Conservation (phyloP, 2,113 vertebrate species). For the Lanius collurio region DNA sequence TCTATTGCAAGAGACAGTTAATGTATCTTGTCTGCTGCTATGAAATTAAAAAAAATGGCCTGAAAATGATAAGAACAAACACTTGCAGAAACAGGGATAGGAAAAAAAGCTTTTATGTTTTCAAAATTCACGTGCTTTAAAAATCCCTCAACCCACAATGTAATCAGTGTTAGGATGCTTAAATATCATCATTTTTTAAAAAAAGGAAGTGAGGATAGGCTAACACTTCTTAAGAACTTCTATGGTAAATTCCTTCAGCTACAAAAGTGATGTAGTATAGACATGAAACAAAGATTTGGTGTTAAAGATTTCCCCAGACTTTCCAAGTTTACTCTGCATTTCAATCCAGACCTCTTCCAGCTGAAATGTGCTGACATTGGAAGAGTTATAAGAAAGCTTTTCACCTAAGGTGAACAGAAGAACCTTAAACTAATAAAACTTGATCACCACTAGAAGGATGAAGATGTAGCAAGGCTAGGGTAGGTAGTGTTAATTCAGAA, state of each 20-base stretch:
- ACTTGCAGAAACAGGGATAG: background rate
- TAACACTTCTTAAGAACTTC: background rate
- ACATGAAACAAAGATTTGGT: background rate
- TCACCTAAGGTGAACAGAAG: background rate
- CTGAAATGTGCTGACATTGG: background rate
- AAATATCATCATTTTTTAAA: background rate
- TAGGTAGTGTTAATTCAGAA: background rate
- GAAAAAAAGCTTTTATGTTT: background rate
- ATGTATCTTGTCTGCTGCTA: constrained; percentile 23
- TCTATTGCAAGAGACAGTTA: constrained; percentile 18
- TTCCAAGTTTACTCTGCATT: background rate
- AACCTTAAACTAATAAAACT: constrained; percentile 12
- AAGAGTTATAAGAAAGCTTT: background rate
- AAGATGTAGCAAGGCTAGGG: background rate
- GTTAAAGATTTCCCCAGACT: background rate
- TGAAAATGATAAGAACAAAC: constrained; percentile 2
- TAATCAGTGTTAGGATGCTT: background rate
- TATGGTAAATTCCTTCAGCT: background rate
- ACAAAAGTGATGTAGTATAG: background rate
- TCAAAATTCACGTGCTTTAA: background rate
- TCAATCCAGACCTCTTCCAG: background rate
- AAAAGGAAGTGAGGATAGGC: background rate
- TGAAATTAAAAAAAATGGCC: background rate
- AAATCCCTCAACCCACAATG: background rate
- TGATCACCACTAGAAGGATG: background rate